Base-by-base conservation (phyloP, 2,113 vertebrate genomes). In the Anarrhichthys ocellatus region DNA sequence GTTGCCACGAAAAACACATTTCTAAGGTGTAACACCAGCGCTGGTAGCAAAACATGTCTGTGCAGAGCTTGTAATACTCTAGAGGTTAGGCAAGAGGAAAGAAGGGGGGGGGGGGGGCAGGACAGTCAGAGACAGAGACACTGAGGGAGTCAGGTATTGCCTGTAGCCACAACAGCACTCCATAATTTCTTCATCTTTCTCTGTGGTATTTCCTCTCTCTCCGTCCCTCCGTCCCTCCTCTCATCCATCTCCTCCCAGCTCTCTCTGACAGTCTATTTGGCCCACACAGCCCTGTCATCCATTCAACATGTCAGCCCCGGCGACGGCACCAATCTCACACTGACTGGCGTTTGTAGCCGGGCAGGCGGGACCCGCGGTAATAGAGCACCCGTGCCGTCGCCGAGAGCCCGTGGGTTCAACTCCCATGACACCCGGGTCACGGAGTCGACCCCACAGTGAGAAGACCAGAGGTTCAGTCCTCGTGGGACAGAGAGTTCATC, bases 251-350 rank as follows among this genome's bases (percentile, higher is more conserved):
- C 90, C 70, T 84, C 83, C 42, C 74, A 52, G 85, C 89, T 87
- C 87, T 83, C 73, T 61, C 67, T 93, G 88, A 93, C 93, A 93
- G 81, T 86, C 86, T 85, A 92, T 92, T 94, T 90, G 92, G 86
- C 88, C 88, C 82, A 82, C 81, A 73, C 82, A 76, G 81, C 85
- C 86, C 80, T 27, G 79, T 91, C 93, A 90, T 93, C 87, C 85
- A 92, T 93, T 90, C 86, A 78, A 59, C 81, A 86, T 90, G 92
- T 93, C 92, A 90, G 85, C 75, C 70, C 82, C 48, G 69, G 82
- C 73, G 85, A 85, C 10, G 40, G 32, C 81, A 61, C 62, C 76
- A 24, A 84, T 84, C 67, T 78, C 84, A 73, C 73, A 52, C 73
- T 40, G 56, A 40, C 73, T 76, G 59, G 9, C 34, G 66, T 85